Base-by-base conservation (phyloP, 2,113 vertebrate genomes). In the Salminus brasiliensis region DNA sequence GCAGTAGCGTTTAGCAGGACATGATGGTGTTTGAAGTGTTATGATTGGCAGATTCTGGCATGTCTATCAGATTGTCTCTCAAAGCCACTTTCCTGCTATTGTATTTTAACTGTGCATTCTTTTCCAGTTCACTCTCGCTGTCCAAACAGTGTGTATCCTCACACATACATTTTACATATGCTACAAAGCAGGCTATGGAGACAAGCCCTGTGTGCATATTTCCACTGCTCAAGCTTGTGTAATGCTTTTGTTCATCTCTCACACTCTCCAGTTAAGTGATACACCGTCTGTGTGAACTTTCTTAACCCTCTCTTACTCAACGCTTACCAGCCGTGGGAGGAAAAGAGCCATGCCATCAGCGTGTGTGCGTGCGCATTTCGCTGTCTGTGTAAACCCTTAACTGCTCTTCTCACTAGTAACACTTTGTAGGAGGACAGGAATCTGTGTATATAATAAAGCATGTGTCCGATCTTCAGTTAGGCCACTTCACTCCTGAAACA, bases 1-100 rank as follows among this genome's bases (percentile, higher is more conserved):
- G 21, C 59, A 1, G 52, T 72, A 29, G 72, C 25, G 8, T 59
- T 10, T 57, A 49, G 82, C 47, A 77, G 76, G 81, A 86, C 76
- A 79, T 60, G 74, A 78, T 49, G 16, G 7, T 67, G n/a, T 63
- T 72, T 62, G 72, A 78, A 39, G 32, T 53, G 55, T 75, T 29
- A 4, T 67, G 55, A 76, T 30, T 80, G 57, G 30, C 30, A 43
- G 25, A 23, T 43, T 63, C 39, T 43, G 68, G 16, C 55, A 45
- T 71, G 71, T 76, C 66, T 32, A 63, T 82, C 16, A 68, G 30
- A 21, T 32, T 0, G 16, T n/a, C 39, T 78, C 67, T 52, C 30
- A 55, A 36, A 43, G n/a, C 11, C 7, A 63, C 8, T 76, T 62
- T 67, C 59, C 59, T 66, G 36, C 57, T 21, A 36, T 63, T 69